phyloP scores from a whole-genome alignment of 2,113 vertebrate species.

The Podarcis cretensis region DNA sequence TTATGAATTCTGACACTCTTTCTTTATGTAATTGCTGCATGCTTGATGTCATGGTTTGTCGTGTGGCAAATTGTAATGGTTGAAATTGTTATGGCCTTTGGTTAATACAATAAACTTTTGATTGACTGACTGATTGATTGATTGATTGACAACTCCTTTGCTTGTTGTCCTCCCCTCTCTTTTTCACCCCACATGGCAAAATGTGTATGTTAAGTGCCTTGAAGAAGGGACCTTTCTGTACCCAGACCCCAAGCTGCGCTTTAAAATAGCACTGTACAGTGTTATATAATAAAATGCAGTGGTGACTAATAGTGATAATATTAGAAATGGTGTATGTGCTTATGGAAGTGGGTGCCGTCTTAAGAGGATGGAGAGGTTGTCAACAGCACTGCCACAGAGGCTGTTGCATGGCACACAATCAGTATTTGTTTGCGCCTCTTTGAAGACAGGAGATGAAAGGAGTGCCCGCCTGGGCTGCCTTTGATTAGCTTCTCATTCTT shows the following conservation, averaged over 20 bases:
- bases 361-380: conserved; percentile 65
- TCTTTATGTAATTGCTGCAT: no score
- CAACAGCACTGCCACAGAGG: conserved; percentile 41
- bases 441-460: conserved; percentile 92
- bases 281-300: not conserved
- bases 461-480: conserved; percentile 84
- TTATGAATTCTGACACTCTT: no score
- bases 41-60: no score
- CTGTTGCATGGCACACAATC: conserved; percentile 73
- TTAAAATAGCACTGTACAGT: not conserved
- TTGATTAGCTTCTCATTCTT: conserved; percentile 94
- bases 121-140: no score
- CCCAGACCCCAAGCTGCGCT: not conserved
- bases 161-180: no score
- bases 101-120: no score
- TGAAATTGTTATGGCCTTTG: no score
- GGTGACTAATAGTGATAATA: not conserved
- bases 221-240: not conserved
- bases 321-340: not conserved
- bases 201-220: not conserved
- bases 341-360: conserved; percentile 56
- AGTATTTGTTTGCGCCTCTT: conserved; percentile 92
- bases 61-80: no score
- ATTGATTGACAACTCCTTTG: not conserved
- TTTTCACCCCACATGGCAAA: not conserved